These are phyloP conservation scores for Sylvietta virens DNA, from an alignment of 2,113 vertebrate species.

Conservation along the genomic window DNA sequence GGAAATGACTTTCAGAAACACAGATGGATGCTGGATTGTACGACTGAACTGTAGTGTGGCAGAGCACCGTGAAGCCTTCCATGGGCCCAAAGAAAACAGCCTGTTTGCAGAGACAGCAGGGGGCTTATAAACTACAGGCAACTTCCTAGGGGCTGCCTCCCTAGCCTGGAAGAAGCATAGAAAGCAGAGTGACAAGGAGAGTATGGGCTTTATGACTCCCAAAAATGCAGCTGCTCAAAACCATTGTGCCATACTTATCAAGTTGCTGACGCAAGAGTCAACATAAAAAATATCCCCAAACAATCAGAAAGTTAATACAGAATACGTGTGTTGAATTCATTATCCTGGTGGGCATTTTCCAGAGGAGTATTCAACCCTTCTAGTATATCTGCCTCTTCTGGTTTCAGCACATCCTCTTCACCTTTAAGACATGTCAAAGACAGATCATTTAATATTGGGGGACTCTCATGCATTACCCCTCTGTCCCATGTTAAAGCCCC, in stretches of 20 bases:
- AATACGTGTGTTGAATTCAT: not conserved
- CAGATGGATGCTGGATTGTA: not conserved
- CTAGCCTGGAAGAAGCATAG: not conserved
- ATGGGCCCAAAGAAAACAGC: not conserved
- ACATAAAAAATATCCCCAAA: not conserved
- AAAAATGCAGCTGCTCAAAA: not conserved
- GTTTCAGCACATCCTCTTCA: not conserved
- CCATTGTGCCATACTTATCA: not conserved
- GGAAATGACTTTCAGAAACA: not conserved
- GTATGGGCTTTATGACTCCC: not conserved
- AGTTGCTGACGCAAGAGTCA: not conserved
- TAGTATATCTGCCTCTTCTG: not conserved
- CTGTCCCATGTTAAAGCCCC: not conserved
- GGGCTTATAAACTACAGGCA: not conserved
- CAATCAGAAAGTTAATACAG: not conserved
- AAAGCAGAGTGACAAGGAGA: not conserved
- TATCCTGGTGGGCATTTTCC: constrained; percentile 7
- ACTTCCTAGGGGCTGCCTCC: not conserved
- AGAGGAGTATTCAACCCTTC: not conserved
- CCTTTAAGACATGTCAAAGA: constrained; percentile 34
- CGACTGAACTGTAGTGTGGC: accelerated
- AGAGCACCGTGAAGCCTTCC: accelerated
- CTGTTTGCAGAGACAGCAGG: not conserved
- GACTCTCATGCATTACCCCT: accelerated
- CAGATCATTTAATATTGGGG: not conserved